Evolutionary conservation across 2,797 vertebrate genomes (phyloP).

Genomic region (Artibeus jamaicensis): DNA sequence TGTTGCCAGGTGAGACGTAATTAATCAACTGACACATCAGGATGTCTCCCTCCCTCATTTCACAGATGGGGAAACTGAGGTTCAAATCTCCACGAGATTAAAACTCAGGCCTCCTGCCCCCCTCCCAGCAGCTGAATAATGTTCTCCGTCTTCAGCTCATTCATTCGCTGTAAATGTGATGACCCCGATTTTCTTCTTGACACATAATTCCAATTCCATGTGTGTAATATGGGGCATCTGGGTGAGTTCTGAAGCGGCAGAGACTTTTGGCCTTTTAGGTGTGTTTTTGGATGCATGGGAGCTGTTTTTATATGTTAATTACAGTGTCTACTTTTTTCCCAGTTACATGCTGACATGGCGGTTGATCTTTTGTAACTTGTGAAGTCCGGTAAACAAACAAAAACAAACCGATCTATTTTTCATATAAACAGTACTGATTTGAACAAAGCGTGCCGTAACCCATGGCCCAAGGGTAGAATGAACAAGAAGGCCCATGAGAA

Average conservation of each 20-base stretch:
- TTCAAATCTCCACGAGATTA: not conserved
- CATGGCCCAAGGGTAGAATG: not conserved
- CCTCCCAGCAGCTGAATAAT: not conserved
- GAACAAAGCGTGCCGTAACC: not conserved
- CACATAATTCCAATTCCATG: not conserved
- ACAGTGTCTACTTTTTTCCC: not conserved
- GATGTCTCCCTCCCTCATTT: not conserved
- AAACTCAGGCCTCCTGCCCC: not conserved
- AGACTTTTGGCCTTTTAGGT: no score
- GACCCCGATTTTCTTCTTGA: not conserved
- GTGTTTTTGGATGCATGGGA: not conserved
- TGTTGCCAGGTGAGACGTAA: not conserved
- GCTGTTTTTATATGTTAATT: not conserved
- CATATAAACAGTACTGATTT: not conserved
- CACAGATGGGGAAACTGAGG: not conserved
- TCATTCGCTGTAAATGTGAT: not conserved
- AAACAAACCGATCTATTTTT: not conserved
- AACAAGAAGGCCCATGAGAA: not conserved
- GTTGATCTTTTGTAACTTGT: not conserved
- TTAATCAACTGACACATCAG: not conserved
- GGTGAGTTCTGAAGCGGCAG: not conserved
- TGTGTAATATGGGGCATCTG: not conserved
- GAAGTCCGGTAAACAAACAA: not conserved
- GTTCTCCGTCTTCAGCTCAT: not conserved
- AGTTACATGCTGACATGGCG: not conserved